phyloP scores from a whole-genome alignment of 2,113 vertebrate genomes.

The Cepphus grylle region DNA sequence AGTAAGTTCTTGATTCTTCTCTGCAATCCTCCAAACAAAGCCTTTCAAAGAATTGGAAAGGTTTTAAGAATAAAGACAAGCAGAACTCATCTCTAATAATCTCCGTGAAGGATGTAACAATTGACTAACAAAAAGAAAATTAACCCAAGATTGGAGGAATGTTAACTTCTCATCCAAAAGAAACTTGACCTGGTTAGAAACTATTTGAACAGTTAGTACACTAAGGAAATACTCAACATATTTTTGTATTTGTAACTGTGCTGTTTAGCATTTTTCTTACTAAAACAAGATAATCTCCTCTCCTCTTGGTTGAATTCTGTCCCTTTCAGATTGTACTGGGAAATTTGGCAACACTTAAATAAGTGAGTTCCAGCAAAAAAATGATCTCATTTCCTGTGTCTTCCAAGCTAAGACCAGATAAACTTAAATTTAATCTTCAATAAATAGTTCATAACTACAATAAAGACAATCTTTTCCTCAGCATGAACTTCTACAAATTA shows the following conservation, averaged over 20 bases:
- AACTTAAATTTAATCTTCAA: neutral
- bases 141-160: neutral
- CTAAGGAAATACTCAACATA: neutral
- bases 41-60: neutral
- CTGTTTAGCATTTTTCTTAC: neutral
- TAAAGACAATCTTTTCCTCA: neutral
- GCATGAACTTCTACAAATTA: neutral
- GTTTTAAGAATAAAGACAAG: neutral
- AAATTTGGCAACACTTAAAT: neutral
- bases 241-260: neutral
- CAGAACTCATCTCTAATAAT: neutral
- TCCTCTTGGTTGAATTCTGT: neutral
- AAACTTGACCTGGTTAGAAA: neutral
- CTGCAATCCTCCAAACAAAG: neutral
- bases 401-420: neutral
- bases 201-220: neutral
- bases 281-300: neutral
- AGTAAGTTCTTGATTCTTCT: neutral
- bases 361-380: neutral
- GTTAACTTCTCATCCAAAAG: neutral
- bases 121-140: neutral
- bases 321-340: neutral
- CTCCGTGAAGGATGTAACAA: neutral
- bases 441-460: neutral
- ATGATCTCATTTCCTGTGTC: neutral